Evolutionary conservation across 2,113 vertebrate genomes (phyloP).

Genomic region (Thryonomys swinderianus): DNA sequence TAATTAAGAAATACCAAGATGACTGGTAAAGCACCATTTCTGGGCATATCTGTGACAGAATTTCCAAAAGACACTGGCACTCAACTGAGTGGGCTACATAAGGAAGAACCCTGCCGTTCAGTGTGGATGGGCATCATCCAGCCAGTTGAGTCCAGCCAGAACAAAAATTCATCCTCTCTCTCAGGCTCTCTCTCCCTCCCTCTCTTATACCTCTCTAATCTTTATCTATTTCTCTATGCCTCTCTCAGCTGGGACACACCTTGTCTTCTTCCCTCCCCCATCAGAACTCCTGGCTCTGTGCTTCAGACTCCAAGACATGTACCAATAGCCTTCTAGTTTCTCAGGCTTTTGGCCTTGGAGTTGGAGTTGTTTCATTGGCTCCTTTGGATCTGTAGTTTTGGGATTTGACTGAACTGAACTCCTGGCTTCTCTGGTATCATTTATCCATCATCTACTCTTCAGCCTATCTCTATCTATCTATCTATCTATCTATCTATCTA

Average conservation of each 20-base stretch:
- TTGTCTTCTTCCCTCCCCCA: not conserved
- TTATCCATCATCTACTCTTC: not conserved
- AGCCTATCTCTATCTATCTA: no score
- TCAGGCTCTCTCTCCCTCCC: not conserved
- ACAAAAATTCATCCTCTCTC: not conserved
- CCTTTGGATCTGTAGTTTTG: not conserved
- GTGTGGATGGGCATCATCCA: not conserved
- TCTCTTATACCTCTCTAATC: fast-evolving
- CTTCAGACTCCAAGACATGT: not conserved
- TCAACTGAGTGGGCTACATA: not conserved
- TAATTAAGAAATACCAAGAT: not conserved
- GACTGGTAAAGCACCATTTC: not conserved
- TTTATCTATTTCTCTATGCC: no score
- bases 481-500: not conserved
- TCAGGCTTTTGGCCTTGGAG: not conserved
- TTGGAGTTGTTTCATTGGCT: not conserved
- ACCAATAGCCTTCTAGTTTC: not conserved
- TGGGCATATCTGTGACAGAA: not conserved
- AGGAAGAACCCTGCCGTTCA: not conserved
- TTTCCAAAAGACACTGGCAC: not conserved
- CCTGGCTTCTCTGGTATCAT: not conserved
- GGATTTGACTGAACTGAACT: not conserved
- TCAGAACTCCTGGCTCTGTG: not conserved
- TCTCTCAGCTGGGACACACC: not conserved
- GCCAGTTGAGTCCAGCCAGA: not conserved